Evolutionary conservation across 2,113 vertebrate genomes (phyloP), one percentile per base, ranked within the genome.

Genomic region (Sceloporus undulatus): DNA sequence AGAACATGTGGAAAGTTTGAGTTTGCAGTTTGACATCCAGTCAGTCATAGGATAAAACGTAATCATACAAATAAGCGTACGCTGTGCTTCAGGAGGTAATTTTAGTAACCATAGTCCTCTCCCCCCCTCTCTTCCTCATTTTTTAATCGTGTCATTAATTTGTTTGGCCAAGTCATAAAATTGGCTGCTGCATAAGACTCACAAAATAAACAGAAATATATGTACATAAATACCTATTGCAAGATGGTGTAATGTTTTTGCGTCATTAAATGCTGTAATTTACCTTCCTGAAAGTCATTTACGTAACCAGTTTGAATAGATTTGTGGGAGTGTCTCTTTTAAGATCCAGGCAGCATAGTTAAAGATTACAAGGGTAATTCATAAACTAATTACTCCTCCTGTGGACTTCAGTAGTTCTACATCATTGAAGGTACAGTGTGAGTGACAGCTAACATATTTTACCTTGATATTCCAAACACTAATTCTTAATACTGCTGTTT

Each of bases 1-100:
- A 80, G 73, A 42, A 85, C 90, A 62, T 66, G 84, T 94, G 79
- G 90, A 94, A 94, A 91, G 89, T 82, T 40, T 82, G 90, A 89
- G 29, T 91, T 23, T 92, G 77, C 86, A 74, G 59, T 89, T n/a
- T 81, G 79, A 85, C 92, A 91, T 92, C 52, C 73, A 56, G 0
- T 91, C 85, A 90, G 56, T 56, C 34, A 10, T 88, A 82, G 56
- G 59, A 84, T 86, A 91, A 90, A 94, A 76, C 66, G 54, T 90
- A 90, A 80, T n/a, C 27, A 81, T 94, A 86, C 89, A 92, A 91
- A 92, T 93, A 84, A 19, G 19, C 71, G 77, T 91, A 3, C 56
- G 19, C 8, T 52, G 4, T 81, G 5, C 73, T 93, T 74, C 27
- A 54, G 4, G 65, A 34, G 85, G 4, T 59, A 88, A 79, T 88